phyloP scores from a whole-genome alignment of 2,888 invertebrate genomes.

The Polymixis flavicincta region DNA sequence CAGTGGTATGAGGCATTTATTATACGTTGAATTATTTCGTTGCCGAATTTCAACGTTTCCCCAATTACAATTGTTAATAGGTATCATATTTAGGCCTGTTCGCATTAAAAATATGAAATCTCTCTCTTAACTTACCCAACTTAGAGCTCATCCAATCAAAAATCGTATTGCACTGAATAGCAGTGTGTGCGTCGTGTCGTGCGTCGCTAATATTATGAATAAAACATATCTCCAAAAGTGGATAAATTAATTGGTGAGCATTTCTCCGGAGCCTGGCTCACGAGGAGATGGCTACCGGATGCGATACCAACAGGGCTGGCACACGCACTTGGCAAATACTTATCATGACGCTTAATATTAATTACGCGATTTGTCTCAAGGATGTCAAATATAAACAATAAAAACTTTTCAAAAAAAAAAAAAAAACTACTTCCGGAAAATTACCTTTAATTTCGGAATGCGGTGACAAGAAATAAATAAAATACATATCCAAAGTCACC shows the following conservation, averaged over 20 bases:
- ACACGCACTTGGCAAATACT: conserved; percentile 19
- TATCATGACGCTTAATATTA: conserved; percentile 13
- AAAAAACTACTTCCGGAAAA: too few relatives aligned
- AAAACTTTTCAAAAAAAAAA: too few relatives aligned
- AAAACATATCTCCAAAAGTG: conserved; percentile 81
- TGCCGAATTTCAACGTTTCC: background rate
- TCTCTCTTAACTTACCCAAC: background rate
- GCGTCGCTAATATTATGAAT: conserved; percentile 70
- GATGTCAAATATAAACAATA: background rate
- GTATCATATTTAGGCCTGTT: background rate
- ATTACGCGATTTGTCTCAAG: conserved; percentile 24
- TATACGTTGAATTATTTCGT: background rate
- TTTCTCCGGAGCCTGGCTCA: conserved; percentile 74
- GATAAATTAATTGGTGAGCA: conserved; percentile 81
- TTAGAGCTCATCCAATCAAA: conserved; percentile 18
- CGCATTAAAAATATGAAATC: conserved; percentile 4
- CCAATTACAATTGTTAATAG: background rate
- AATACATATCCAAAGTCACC: too few relatives aligned
- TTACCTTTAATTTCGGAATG: too few relatives aligned
- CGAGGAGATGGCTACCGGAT: conserved; percentile 66
- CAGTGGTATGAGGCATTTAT: background rate
- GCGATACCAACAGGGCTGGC: conserved; percentile 65
- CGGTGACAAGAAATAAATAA: too few relatives aligned
- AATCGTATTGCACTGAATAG: conserved; percentile 26
- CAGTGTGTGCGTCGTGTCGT: conserved; percentile 54